Evolutionary conservation across 2,113 vertebrate genomes (phyloP), one percentile per base, ranked within the genome.

Genomic region (Toxostoma redivivum): DNA sequence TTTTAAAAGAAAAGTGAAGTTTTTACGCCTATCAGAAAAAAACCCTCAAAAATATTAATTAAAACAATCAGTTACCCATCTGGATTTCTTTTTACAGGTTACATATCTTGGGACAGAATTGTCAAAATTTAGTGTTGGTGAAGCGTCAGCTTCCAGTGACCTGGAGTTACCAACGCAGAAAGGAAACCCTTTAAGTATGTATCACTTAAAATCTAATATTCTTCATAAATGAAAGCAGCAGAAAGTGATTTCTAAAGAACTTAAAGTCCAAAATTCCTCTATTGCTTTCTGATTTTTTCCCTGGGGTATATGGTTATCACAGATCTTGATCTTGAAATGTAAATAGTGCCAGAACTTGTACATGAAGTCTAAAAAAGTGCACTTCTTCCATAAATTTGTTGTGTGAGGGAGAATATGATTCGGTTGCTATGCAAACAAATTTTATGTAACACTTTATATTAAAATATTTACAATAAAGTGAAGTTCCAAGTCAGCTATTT

Each of bases 21-120:
- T 83, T 83, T 65, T 78, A 53, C 5, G 37, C 4, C 7, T 77
- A 13, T 45, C 17, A 71, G 19, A 44, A 82, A 58, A 80, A 84
- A 12, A 24, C 9, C 2, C 2, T 1, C 14, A 4, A 42, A 42
- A 31, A 37, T 18, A 31, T 21, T 51, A 33, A 45, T 60, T 77
- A 86, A 71, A 91, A 60, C 27, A 20, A 38, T 16, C 20, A 91
- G 65, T 83, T 84, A 87, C 8, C 11, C 37, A 79, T 74, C 72
- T 60, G 33, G 9, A 57, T 93, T 47, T 94, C 10, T 84, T 88
- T 91, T 9, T 61, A 60, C 95, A 99, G 99, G 98, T 99, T 94
- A 98, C 88, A 2, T 98, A 98, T 88, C 85, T 81, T 91, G 97
- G 98, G 53, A 98, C 93, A 57, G 93, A 97, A 54, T 94, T 99